Percentiles rank a stretch among this genome's conserved stretches.
phyloP scores from a whole-genome alignment of 2,113 vertebrate species.

The Zeus faber region DNA sequence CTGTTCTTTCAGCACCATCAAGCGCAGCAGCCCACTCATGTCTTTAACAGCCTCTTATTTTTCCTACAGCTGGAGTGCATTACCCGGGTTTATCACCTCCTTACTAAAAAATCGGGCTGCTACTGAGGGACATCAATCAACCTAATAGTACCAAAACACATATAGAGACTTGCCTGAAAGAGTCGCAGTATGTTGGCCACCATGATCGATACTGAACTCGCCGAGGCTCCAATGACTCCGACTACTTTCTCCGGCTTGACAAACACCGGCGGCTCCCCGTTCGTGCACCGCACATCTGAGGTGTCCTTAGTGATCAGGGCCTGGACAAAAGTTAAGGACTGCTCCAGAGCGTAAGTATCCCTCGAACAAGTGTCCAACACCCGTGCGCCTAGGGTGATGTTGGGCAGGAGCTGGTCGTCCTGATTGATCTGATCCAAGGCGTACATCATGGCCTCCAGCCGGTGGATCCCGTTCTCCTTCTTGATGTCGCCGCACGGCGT shows the following conservation, averaged over 20 bases:
- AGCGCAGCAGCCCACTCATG: conserved; percentile 55
- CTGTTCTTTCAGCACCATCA: conserved; percentile 63
- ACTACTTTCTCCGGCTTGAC: conserved; percentile 97
- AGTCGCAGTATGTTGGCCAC: conserved; percentile 98
- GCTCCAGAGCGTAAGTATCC: conserved; percentile 96
- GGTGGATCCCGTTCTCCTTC: conserved; percentile 93
- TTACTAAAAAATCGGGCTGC: no score
- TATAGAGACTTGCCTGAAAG: conserved; percentile 90
- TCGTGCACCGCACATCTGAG: conserved; percentile 96
- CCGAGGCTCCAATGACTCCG: conserved; percentile 94
- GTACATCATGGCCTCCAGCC: conserved; percentile 97
- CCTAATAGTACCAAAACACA: no score
- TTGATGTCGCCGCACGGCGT: conserved; percentile 91
- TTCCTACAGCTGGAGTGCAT: no score
- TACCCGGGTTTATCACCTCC: no score
- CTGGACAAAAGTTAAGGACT: conserved; percentile 97
- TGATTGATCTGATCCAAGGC: conserved; percentile 97
- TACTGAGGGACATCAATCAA: no score
- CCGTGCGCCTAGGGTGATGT: conserved; percentile 92
- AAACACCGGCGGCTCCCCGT: conserved; percentile 94
- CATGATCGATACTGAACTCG: conserved; percentile 97
- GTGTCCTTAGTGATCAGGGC: conserved; percentile 98
- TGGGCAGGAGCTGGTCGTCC: conserved; percentile 92
- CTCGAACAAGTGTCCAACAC: conserved; percentile 96
- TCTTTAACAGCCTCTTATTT: no score